phyloP scores from a whole-genome alignment of 1,140 invertebrate genomes.

The Diorhabda elongata region DNA sequence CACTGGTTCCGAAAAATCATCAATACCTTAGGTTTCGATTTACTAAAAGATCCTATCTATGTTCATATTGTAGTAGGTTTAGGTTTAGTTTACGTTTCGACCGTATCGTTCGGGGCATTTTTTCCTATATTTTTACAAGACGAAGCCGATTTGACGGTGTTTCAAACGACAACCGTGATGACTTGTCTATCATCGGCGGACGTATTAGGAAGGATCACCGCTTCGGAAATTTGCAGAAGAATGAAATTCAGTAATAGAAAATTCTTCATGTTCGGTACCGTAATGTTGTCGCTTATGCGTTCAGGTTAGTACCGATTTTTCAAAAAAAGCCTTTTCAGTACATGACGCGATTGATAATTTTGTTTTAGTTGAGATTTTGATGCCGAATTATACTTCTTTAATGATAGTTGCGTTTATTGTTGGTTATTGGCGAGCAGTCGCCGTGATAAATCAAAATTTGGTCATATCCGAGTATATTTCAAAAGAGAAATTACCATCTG shows the following conservation, averaged over 20 bases:
- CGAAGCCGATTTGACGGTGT: slow-evolving; percentile 50
- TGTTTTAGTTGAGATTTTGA: slow-evolving; percentile 20
- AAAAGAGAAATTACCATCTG: slow-evolving; percentile 58
- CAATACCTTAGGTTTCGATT: slow-evolving; percentile 56
- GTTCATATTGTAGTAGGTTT: slow-evolving; percentile 62
- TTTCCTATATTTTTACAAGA: slow-evolving; percentile 62
- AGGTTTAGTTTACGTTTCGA: slow-evolving; percentile 60
- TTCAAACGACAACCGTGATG: slow-evolving; percentile 61
- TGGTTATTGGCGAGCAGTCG: slow-evolving; percentile 61
- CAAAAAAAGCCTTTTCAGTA: background rate
- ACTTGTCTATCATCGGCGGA: slow-evolving; percentile 60
- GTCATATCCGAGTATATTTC: slow-evolving; percentile 63
- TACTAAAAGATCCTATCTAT: slow-evolving; percentile 57
- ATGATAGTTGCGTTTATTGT: slow-evolving; percentile 52
- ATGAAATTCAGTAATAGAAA: slow-evolving; percentile 55
- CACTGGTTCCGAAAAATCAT: slow-evolving; percentile 45
- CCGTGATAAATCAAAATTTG: slow-evolving; percentile 66
- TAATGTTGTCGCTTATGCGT: slow-evolving; percentile 45
- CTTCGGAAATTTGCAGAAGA: slow-evolving; percentile 61
- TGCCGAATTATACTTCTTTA: slow-evolving; percentile 45
- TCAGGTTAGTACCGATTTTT: slow-evolving; percentile 45
- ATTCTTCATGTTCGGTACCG: slow-evolving; percentile 52
- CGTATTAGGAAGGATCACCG: slow-evolving; percentile 58
- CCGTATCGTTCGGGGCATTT: slow-evolving; percentile 66
- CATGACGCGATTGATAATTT: background rate